Conservation (phyloP, 2,797 vertebrate genomes). For the Nothura maculosa region DNA sequence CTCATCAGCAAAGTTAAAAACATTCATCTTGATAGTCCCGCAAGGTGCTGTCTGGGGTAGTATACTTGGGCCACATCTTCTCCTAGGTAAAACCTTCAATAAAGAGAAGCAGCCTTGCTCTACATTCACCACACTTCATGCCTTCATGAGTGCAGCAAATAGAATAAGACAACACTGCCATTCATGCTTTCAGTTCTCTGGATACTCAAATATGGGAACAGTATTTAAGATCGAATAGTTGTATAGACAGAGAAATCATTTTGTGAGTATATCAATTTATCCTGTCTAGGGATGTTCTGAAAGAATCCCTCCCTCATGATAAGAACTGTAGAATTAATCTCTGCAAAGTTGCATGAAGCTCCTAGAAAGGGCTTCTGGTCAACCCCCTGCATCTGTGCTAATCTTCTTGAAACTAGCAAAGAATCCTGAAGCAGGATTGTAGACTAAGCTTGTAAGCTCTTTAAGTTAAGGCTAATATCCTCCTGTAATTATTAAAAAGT, state of each 20-base stretch:
- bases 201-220: not conserved
- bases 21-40: not conserved
- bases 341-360: not conserved
- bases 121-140: not conserved
- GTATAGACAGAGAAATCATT: not conserved
- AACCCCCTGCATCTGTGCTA: not conserved
- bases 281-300: not conserved
- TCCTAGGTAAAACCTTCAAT: not conserved
- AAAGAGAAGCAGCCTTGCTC: not conserved
- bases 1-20: not conserved
- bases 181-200: not conserved
- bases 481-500: constrained; percentile 19
- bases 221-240: not conserved
- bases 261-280: not conserved
- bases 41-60: not conserved
- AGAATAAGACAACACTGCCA: not conserved
- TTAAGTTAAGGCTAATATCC: not conserved
- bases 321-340: constrained; percentile 11
- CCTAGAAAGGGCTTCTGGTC: constrained; percentile 12
- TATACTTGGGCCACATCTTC: not conserved
- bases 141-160: not conserved
- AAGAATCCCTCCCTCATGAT: accelerated
- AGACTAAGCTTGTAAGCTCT: constrained; percentile 6
- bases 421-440: constrained; percentile 35
- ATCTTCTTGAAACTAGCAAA: not conserved